Percentiles rank a stretch among this genome's conserved stretches.
Evolutionary conservation across 37 sponge, comb jelly and placozoan genomes (phyloP).

Genomic region (Halisarca cf. caerulea): DNA sequence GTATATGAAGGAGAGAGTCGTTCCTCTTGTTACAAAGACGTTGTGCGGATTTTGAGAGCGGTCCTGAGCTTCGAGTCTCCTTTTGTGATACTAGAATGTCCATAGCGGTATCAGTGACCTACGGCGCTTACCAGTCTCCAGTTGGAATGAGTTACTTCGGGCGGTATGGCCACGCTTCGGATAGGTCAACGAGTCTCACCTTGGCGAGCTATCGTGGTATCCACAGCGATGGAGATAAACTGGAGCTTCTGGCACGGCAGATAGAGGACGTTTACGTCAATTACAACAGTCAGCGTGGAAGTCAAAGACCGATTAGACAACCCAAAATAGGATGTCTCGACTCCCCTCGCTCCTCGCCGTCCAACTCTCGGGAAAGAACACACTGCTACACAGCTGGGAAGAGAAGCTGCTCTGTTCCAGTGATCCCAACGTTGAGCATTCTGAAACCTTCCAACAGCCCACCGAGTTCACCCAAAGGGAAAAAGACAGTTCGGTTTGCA

Average conservation of each 20-base stretch:
- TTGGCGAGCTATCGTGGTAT: not conserved
- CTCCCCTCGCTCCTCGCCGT: not conserved
- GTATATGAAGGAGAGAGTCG: too few relatives aligned
- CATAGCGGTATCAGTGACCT: not conserved
- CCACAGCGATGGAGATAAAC: not conserved
- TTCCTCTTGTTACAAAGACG: too few relatives aligned
- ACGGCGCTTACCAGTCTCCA: not conserved
- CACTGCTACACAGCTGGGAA: not conserved
- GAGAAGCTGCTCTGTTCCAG: slow-evolving; percentile 11
- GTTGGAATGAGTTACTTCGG: slow-evolving; percentile 19
- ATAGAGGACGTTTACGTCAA: slow-evolving; percentile 14
- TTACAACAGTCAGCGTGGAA: not conserved
- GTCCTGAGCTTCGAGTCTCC: too few relatives aligned
- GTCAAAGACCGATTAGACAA: not conserved
- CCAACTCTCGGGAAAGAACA: not conserved
- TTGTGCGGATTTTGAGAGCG: too few relatives aligned
- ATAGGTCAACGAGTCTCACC: not conserved
- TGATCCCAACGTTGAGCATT: not conserved
- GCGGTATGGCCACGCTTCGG: slow-evolving; percentile 14
- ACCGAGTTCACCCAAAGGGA: slow-evolving; percentile 10
- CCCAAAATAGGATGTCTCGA: not conserved
- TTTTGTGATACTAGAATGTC: slow-evolving; percentile 13
- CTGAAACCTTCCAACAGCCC: not conserved
- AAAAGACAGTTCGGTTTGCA: slow-evolving; percentile 81
- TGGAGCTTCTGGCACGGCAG: slow-evolving; percentile 1